Evolutionary conservation across 2,888 invertebrate species (phyloP), one percentile per base, ranked within the genome.

Genomic region (Ptychoptera albimana): DNA sequence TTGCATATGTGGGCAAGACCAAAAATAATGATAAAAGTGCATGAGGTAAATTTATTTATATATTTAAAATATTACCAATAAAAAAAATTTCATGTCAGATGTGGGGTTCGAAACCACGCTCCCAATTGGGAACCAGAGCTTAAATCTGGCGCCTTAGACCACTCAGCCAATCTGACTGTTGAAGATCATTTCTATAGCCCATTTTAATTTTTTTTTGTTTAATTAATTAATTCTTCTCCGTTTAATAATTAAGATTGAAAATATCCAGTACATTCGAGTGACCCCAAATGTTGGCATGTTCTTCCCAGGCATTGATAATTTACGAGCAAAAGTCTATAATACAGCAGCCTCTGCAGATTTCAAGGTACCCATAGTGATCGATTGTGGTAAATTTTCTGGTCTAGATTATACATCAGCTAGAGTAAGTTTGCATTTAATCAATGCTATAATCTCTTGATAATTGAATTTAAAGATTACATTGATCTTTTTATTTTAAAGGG

Each of bases 1-100:
- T 63, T 88, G 45, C 73, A 77, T 50, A 63, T 73, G 14, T 72
- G 83, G 64, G 75, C 83, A 31, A 71, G 80, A 52, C 83, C 86
- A 14, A 61, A 56, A 42, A 49, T 60, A 2, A 53, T 56, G 16
- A 48, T 58, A 4, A 43, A 48, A 13, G 47, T 62, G 2, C 54
- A 55, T 41, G 51, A 58, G 53, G 63, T 64, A 49, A 40, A 48
- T 15, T 29, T 35, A 1, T 36, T 29, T 47, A 45, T 42, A 16
- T 10, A 35, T 14, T n/a, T 34, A 23, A 30, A 39, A 30, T n/a
- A n/a, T 45, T 34, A 12, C 36, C n/a, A n/a, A n/a, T n/a, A n/a
- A n/a, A n/a, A n/a, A n/a, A n/a, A 41, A 23, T 34, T 16, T 11
- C 34, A 11, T 30, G 2, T 40, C 39, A 40, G 39, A 9, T 40